phyloP scores from a whole-genome alignment of 2,888 invertebrate genomes.

The Octonoba sinensis region DNA sequence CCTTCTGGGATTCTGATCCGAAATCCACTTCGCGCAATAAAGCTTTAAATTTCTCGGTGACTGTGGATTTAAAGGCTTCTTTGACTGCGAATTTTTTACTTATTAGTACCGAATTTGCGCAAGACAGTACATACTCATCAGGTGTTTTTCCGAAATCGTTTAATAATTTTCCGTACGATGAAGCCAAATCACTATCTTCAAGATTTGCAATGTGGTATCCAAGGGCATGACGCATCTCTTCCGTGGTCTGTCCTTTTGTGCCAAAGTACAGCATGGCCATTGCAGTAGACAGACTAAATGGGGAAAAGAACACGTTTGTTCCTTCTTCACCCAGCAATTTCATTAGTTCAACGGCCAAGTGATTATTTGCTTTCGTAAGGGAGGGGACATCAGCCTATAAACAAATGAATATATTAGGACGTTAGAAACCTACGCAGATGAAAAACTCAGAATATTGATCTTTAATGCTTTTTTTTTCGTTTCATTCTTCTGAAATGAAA shows the following conservation, averaged over 20 bases:
- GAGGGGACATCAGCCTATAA: neutral
- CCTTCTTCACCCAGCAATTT: constrained; percentile 22
- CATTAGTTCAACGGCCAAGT: constrained; percentile 24
- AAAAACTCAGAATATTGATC: too few relatives aligned
- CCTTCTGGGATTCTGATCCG: constrained; percentile 12
- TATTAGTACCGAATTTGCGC: constrained; percentile 18
- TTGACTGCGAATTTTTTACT: constrained; percentile 9
- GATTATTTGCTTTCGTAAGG: constrained; percentile 29
- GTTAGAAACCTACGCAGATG: too few relatives aligned
- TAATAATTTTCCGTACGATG: constrained; percentile 6
- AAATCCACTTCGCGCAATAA: constrained; percentile 42
- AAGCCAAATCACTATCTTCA: constrained; percentile 2
- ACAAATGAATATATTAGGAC: too few relatives aligned
- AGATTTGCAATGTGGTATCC: constrained; percentile 10
- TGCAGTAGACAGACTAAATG: constrained; percentile 47
- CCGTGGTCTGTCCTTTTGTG: constrained; percentile 16
- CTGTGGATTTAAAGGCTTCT: constrained; percentile 20
- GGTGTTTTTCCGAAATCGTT: constrained; percentile 2
- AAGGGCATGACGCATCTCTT: constrained; percentile 27
- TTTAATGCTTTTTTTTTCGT: too few relatives aligned
- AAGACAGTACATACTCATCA: constrained; percentile 16
- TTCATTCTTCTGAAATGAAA: too few relatives aligned
- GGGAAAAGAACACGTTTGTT: constrained; percentile 46
- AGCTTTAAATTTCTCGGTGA: constrained; percentile 46
- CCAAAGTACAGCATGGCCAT: constrained; percentile 45